phyloP scores from a whole-genome alignment of 2,797 vertebrate species.

The Aeoliscus strigatus region DNA sequence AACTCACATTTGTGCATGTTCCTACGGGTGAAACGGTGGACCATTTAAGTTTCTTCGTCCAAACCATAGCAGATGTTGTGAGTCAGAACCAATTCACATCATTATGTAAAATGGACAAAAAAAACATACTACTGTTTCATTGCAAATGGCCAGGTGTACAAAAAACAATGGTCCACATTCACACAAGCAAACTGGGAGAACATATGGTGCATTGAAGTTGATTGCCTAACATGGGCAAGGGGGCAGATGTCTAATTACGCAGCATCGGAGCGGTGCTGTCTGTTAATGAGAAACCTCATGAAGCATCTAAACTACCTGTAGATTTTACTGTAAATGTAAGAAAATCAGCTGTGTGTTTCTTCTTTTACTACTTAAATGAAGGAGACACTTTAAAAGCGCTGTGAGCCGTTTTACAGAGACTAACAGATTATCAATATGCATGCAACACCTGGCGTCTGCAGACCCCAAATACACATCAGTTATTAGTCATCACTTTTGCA shows the following conservation, averaged over 20 bases:
- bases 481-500: no score
- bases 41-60: not conserved
- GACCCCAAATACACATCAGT: no score
- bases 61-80: not conserved
- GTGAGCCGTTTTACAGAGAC: no score
- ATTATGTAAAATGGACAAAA: not conserved
- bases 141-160: conserved; percentile 7
- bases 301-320: conserved; percentile 17
- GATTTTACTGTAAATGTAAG: conserved; percentile 6
- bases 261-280: not conserved
- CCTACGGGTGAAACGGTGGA: not conserved
- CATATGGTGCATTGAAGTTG: conserved; percentile 18
- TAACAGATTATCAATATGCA: no score
- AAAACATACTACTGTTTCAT: not conserved
- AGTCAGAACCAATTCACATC: not conserved
- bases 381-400: no score
- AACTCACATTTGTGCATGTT: not conserved
- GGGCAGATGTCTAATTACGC: conserved; percentile 22
- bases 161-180: not conserved
- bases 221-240: conserved; percentile 16
- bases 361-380: no score
- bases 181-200: conserved; percentile 1
- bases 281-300: conserved; percentile 13
- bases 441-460: no score
- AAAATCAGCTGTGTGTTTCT: no score